Evolutionary conservation across 2,113 vertebrate species (phyloP).

Genomic region (Ptychochromis oligacanthus): DNA sequence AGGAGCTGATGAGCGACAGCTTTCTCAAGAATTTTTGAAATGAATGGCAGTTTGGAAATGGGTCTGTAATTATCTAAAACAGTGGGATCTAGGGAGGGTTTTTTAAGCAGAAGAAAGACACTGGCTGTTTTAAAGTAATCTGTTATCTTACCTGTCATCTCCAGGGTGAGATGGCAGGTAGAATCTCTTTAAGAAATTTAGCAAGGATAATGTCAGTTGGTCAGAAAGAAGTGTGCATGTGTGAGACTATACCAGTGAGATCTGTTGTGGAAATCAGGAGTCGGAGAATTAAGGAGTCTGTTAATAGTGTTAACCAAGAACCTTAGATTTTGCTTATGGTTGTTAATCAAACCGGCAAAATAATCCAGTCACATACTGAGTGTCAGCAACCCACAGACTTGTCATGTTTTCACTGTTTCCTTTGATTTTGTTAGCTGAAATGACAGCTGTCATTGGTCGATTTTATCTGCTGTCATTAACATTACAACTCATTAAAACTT

Average conservation of each 20-base stretch:
- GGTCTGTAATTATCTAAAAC: too few species aligned
- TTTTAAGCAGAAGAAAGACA: too few species aligned
- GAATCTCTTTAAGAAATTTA: neutral
- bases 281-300: neutral
- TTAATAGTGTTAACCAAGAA: neutral
- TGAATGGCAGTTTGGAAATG: too few species aligned
- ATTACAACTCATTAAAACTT: neutral
- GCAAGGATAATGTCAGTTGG: neutral
- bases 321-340: neutral
- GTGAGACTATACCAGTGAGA: neutral
- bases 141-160: too few species aligned
- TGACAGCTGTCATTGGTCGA: neutral
- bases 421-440: neutral
- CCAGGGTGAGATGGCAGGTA: too few species aligned
- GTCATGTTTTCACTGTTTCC: neutral
- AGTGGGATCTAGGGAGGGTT: too few species aligned
- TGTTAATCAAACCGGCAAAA: too few species aligned
- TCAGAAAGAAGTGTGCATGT: neutral
- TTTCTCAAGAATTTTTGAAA: too few species aligned
- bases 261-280: neutral
- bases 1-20: too few species aligned
- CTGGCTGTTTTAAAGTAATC: too few species aligned
- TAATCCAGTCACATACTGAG: neutral
- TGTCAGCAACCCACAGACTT: neutral
- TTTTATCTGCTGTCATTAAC: neutral